phyloP scores from a whole-genome alignment of 1,140 invertebrate genomes.

The Drosophila kurseongensis region DNA sequence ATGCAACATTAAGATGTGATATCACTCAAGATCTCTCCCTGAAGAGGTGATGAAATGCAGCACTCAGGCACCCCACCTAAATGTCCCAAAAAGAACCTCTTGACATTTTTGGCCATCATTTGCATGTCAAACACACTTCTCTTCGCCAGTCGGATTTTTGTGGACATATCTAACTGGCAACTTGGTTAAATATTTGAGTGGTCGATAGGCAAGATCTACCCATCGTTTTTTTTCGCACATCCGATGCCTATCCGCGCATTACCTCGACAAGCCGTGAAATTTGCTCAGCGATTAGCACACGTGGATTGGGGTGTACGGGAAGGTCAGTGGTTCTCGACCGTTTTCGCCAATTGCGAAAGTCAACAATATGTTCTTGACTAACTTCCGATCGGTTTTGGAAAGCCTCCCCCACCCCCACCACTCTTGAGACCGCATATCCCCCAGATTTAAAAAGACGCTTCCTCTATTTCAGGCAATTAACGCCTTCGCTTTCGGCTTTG shows the following conservation, averaged over 20 bases:
- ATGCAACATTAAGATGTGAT: background rate
- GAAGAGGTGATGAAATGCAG: background rate
- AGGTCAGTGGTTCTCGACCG: slow-evolving; percentile 32
- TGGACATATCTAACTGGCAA: slow-evolving; percentile 25
- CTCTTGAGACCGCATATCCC: slow-evolving; percentile 1
- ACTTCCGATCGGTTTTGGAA: slow-evolving; percentile 38
- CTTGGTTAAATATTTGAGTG: slow-evolving; percentile 55
- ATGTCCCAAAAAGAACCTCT: slow-evolving; percentile 32
- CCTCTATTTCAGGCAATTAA: slow-evolving; percentile 39
- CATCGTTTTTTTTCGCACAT: slow-evolving; percentile 42
- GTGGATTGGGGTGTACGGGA: slow-evolving; percentile 4
- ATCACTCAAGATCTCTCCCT: background rate
- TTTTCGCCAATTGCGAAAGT: slow-evolving; percentile 33
- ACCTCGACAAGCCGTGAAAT: slow-evolving; percentile 61
- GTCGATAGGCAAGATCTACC: slow-evolving; percentile 52
- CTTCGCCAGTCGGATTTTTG: background rate
- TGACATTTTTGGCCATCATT: slow-evolving; percentile 33
- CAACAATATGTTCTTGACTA: slow-evolving; percentile 39
- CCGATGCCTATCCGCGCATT: slow-evolving; percentile 22
- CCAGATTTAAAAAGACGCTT: slow-evolving; percentile 6
- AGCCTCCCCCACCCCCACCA: background rate
- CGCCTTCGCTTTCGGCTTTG: slow-evolving; percentile 31
- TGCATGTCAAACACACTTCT: slow-evolving; percentile 37
- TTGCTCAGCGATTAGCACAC: slow-evolving; percentile 66
- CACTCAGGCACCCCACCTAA: slow-evolving; percentile 8